These are phyloP conservation scores for Eledona agricola DNA, from an alignment of 2,888 invertebrate species.

Conservation along the genomic window DNA sequence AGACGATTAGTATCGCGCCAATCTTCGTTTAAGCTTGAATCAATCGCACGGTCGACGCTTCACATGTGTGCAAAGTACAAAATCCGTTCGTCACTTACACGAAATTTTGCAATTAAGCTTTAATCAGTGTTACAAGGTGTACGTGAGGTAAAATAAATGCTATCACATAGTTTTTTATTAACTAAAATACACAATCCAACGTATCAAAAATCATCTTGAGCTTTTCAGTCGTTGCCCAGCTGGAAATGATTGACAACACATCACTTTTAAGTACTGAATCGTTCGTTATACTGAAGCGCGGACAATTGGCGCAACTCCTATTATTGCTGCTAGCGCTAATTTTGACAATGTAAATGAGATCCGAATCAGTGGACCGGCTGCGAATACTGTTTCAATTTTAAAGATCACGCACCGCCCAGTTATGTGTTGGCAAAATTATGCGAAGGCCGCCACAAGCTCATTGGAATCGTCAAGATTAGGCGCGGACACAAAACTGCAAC, in stretches of 20 bases:
- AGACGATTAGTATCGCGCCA: too few species aligned
- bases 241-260: slow-evolving; percentile 1
- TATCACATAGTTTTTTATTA: too few species aligned
- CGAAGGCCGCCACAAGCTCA: background rate
- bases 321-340: slow-evolving; percentile 17
- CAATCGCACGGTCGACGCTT: too few species aligned
- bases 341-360: slow-evolving; percentile 17
- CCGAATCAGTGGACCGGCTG: slow-evolving; percentile 11
- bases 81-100: too few species aligned
- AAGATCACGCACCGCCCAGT: too few species aligned
- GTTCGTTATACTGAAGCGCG: slow-evolving; percentile 2
- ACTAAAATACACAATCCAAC: slow-evolving; percentile 16
- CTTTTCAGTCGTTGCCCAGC: slow-evolving; percentile 13
- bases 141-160: too few species aligned
- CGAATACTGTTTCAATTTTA: slow-evolving; percentile 15
- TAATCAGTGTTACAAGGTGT: too few species aligned
- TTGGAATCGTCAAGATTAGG: slow-evolving; percentile 11
- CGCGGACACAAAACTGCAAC: background rate
- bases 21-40: too few species aligned
- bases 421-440: background rate
- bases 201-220: slow-evolving; percentile 18
- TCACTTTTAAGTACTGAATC: slow-evolving; percentile 14
- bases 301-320: background rate
- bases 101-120: too few species aligned
- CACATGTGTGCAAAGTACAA: too few species aligned